Percentiles rank a stretch among this genome's conserved stretches.
Evolutionary conservation across 2,888 invertebrate species (phyloP).

Genomic region (Platycnemis pennipes): DNA sequence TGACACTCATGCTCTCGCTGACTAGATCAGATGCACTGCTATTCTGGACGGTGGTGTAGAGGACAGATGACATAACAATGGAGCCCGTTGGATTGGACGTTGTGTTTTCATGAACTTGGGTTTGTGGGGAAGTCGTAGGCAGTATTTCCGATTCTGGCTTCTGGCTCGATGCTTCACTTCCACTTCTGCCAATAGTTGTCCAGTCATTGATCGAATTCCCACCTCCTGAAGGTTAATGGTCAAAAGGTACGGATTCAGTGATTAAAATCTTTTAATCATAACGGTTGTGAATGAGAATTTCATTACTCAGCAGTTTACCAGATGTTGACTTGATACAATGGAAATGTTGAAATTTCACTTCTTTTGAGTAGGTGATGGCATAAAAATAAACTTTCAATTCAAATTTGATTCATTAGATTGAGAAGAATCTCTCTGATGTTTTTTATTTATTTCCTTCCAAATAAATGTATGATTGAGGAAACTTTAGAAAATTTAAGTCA

Average conservation of each 20-base stretch:
- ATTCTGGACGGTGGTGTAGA: not conserved
- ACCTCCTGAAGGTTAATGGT: not conserved
- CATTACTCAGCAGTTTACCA: too few relatives aligned
- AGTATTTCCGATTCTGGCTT: not conserved
- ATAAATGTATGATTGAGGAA: too few relatives aligned
- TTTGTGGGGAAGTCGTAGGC: not conserved
- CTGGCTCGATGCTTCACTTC: not conserved
- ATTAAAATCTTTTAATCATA: not conserved
- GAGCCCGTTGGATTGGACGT: not conserved
- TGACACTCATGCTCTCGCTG: slow-evolving; percentile 28
- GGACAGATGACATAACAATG: not conserved
- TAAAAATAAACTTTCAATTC: too few relatives aligned
- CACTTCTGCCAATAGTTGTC: not conserved
- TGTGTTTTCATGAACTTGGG: not conserved
- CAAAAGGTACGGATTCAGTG: not conserved
- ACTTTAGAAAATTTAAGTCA: too few relatives aligned
- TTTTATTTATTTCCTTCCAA: too few relatives aligned
- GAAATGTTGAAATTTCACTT: too few relatives aligned
- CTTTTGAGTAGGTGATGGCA: too few relatives aligned
- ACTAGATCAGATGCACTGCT: not conserved
- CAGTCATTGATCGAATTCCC: not conserved
- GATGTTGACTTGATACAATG: too few relatives aligned
- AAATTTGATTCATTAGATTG: too few relatives aligned
- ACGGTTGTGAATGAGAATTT: too few relatives aligned
- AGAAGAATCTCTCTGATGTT: too few relatives aligned